phyloP scores from a whole-genome alignment of 2,888 invertebrate genomes.

The Cynaeus angustus region DNA sequence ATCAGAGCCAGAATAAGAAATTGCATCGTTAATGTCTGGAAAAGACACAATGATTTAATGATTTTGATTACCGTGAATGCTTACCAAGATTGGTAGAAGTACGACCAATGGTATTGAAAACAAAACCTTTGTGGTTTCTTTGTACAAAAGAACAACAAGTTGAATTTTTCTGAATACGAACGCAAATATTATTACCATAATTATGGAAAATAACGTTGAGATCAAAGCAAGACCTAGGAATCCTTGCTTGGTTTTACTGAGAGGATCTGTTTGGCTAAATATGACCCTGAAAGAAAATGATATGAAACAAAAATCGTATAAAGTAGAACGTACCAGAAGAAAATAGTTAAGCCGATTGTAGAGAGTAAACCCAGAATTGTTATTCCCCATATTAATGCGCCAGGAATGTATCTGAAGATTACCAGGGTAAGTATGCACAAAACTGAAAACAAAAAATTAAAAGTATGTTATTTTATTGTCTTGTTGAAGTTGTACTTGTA shows the following conservation, averaged over 20 bases:
- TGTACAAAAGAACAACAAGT: conserved; percentile 10
- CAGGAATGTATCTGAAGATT: conserved; percentile 14
- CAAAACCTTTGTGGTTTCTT: conserved; percentile 15
- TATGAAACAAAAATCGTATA: too few species aligned
- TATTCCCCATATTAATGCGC: conserved; percentile 4
- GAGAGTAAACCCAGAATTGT: not conserved
- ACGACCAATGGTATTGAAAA: conserved; percentile 4
- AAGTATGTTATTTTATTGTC: too few species aligned
- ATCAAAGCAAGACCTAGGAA: not conserved
- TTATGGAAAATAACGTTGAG: conserved; percentile 2
- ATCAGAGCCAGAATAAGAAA: not conserved
- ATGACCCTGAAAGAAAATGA: not conserved
- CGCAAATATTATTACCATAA: not conserved
- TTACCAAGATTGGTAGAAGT: conserved; percentile 10
- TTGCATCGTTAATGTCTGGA: conserved; percentile 1
- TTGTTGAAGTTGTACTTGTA: not conserved
- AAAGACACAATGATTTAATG: not conserved
- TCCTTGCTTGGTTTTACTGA: not conserved
- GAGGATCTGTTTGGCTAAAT: not conserved
- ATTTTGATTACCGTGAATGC: conserved; percentile 1
- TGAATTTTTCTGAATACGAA: not conserved
- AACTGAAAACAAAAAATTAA: conserved; percentile 15
- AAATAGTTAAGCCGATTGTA: not conserved
- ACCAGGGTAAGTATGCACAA: not conserved
- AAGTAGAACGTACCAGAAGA: conserved; percentile 21